Base-by-base conservation (phyloP, 2,797 vertebrate genomes). In the Crypturellus tataupa region DNA sequence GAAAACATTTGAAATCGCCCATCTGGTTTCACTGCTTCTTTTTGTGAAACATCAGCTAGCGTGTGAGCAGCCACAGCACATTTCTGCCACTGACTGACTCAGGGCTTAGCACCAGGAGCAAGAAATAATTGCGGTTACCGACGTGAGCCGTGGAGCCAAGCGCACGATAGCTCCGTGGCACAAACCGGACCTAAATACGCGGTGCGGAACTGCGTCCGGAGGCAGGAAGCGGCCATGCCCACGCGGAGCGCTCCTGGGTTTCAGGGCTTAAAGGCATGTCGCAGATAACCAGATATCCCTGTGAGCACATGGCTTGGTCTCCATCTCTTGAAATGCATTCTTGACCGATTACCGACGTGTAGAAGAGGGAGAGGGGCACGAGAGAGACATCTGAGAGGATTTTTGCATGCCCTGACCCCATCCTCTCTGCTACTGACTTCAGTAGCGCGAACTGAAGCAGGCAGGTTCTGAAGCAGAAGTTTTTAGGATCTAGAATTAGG, bases 111-210 rank as follows among this genome's bases (percentile, higher is more conserved):
- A 87, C 9, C 6, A 1, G 14, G 80, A 90, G 84, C 24, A 23
- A 86, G 92, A 87, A 94, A 53, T 79, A 81, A 81, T n/a, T 85
- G 47, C 72, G 77, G 58, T 91, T 91, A 53, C 64, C 67, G 77
- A 46, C 25, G 46, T 2, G 68, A 89, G 17, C n/a, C 19, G n/a
- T 55, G 33, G 86, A 44, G 13, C 72, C 42, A 40, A 17, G 63
- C 27, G 93, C 18, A 5, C 0, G 0, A 20, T 9, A 73, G 10
- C 35, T 83, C 77, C 80, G 19, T 33, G 42, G 16, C n/a, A 71
- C 14, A 25, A 86, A 44, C 15, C 35, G 80, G 42, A 88, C 51
- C 47, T 88, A 62, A 49, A n/a, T 49, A 77, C 9, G 44, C 53
- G 29, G 69, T 33, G 47, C 47, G 25, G 63, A 62, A 40, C 10